A percentile compares a stretch with the other conserved stretches of the same genome.
phyloP scores from a whole-genome alignment of 1,140 invertebrate genomes.

The Saccostrea echinata region DNA sequence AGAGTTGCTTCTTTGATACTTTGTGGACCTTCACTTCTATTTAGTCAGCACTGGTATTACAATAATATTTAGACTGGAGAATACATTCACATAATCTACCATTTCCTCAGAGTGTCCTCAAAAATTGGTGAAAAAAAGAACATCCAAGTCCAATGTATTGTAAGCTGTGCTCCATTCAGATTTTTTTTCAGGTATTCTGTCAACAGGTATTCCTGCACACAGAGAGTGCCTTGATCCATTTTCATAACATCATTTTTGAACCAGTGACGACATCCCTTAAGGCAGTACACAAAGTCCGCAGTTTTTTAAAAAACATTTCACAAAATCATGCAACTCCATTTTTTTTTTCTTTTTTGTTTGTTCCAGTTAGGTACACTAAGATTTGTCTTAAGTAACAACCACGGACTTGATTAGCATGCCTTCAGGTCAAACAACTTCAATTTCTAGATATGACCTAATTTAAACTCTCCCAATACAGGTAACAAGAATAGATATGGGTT shows the following conservation, averaged over 20 bases:
- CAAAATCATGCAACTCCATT: background rate
- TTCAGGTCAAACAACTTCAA: background rate
- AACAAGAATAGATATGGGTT: too few species aligned
- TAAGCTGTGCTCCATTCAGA: background rate
- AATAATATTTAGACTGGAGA: background rate
- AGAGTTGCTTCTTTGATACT: background rate
- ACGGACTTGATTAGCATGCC: slow-evolving; percentile 23
- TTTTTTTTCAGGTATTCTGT: slow-evolving; percentile 6
- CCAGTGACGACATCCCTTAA: background rate
- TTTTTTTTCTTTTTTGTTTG: background rate
- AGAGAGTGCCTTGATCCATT: background rate
- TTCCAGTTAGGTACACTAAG: background rate
- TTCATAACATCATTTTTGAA: slow-evolving; percentile 26
- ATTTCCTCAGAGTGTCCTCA: background rate
- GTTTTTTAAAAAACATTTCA: slow-evolving; percentile 14
- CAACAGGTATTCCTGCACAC: background rate
- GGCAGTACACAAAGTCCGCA: slow-evolving; percentile 6
- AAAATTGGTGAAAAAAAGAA: background rate
- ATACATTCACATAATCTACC: background rate
- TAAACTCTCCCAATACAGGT: slow-evolving; percentile 6
- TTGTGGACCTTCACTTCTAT: background rate
- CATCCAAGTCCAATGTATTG: background rate
- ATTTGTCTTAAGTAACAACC: background rate
- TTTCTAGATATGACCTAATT: slow-evolving; percentile 16
- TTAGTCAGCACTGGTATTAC: background rate